Evolutionary conservation across 2,797 vertebrate genomes (phyloP).

Genomic region (Argyrosomus regius): DNA sequence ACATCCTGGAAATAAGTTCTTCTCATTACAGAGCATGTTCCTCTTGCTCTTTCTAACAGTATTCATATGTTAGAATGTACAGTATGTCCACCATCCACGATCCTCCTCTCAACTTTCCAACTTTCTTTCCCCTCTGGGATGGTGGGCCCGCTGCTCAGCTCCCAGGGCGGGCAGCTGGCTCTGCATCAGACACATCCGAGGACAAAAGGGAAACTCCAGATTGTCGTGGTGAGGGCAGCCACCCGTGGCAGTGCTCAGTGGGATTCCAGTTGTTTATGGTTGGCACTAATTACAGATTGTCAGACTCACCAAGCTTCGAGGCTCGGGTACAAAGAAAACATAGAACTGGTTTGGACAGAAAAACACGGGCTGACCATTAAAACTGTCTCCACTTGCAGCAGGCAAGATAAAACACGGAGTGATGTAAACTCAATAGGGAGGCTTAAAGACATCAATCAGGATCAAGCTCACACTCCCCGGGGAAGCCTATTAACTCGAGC

Average conservation of each 20-base stretch:
- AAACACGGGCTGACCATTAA: constrained; percentile 48
- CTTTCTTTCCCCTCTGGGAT: constrained; percentile 10
- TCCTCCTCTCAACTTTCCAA: not conserved
- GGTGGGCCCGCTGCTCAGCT: constrained; percentile 28
- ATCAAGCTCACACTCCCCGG: constrained; percentile 31
- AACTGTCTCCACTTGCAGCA: constrained; percentile 38
- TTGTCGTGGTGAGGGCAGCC: constrained; percentile 71
- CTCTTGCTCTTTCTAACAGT: constrained; percentile 5
- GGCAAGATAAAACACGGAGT: constrained; percentile 47
- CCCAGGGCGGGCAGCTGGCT: constrained; percentile 58
- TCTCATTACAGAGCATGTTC: not conserved
- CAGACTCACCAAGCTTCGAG: constrained; percentile 44
- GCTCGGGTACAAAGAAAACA: constrained; percentile 44
- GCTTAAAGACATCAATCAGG: constrained; percentile 44
- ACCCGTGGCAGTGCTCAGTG: constrained; percentile 67
- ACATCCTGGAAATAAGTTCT: constrained; percentile 27
- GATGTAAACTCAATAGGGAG: constrained; percentile 49
- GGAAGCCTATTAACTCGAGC: constrained; percentile 36
- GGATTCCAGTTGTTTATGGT: constrained; percentile 73
- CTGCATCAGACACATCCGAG: constrained; percentile 54
- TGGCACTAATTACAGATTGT: constrained; percentile 75
- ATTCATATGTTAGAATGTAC: not conserved
- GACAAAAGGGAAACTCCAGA: constrained; percentile 74
- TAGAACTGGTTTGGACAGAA: constrained; percentile 33
- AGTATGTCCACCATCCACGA: not conserved